Evolutionary conservation across 2,888 invertebrate species (phyloP).

Genomic region (Bellardia pandia): DNA sequence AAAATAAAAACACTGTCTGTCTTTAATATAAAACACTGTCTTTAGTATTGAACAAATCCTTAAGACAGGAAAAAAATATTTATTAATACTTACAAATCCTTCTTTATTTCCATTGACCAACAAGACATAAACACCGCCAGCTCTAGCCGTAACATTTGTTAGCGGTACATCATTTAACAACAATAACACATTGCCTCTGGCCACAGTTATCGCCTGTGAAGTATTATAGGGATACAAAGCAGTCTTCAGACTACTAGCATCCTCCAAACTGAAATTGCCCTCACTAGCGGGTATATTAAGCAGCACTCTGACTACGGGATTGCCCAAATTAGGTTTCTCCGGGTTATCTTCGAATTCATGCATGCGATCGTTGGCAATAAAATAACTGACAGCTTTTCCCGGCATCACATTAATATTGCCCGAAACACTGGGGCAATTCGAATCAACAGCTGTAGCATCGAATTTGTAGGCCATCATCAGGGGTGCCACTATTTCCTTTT

Average conservation of each 20-base stretch:
- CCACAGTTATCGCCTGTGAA: conserved; percentile 75
- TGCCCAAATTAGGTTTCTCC: conserved; percentile 79
- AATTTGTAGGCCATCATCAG: conserved; percentile 82
- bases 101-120: conserved; percentile 84
- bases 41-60: not conserved
- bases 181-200: conserved; percentile 75
- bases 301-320: conserved; percentile 81
- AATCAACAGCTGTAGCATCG: conserved; percentile 78
- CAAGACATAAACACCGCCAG: conserved; percentile 88
- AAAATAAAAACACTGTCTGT: no score
- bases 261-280: conserved; percentile 74
- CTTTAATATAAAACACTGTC: no score
- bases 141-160: conserved; percentile 83
- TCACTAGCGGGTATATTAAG: conserved; percentile 77
- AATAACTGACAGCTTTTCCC: conserved; percentile 80
- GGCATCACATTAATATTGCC: conserved; percentile 77
- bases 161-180: conserved; percentile 74
- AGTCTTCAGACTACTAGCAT: conserved; percentile 61
- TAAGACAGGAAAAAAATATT: not conserved
- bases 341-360: conserved; percentile 79
- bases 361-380: conserved; percentile 76
- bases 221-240: conserved; percentile 73
- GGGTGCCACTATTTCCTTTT: conserved; percentile 82
- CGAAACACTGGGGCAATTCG: conserved; percentile 75
- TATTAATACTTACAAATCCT: conserved; percentile 81